phyloP scores from a whole-genome alignment of 1,140 invertebrate genomes.

The Drosophila kepulauana region DNA sequence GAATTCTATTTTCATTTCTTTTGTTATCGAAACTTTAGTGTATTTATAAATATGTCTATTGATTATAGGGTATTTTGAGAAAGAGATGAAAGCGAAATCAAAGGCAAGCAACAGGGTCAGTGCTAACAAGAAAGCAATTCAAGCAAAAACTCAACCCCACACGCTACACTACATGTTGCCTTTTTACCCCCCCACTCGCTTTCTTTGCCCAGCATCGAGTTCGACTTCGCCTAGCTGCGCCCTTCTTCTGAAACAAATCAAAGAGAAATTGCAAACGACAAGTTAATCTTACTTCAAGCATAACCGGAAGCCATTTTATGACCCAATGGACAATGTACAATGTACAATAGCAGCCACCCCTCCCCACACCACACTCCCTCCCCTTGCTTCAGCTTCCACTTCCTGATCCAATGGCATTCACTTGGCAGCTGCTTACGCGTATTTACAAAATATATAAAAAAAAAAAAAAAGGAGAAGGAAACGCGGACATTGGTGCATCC shows the following conservation, averaged over 20 bases:
- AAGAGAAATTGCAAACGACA: constrained; percentile 85
- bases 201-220: background rate
- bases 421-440: constrained; percentile 48
- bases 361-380: no score
- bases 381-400: background rate
- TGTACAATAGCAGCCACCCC: constrained; percentile 22
- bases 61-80: constrained; percentile 22
- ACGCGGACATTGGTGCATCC: constrained; percentile 57
- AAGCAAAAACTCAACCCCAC: constrained; percentile 21
- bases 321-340: constrained; percentile 74
- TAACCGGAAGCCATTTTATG: constrained; percentile 84
- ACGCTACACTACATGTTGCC: constrained; percentile 1
- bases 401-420: constrained; percentile 15
- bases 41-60: background rate
- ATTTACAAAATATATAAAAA: constrained; percentile 39
- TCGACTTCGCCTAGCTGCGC: background rate
- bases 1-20: background rate
- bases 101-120: constrained; percentile 40
- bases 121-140: constrained; percentile 30
- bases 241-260: constrained; percentile 76
- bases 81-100: constrained; percentile 71
- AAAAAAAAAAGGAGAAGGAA: constrained; percentile 4
- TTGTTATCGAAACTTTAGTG: background rate
- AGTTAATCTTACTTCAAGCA: constrained; percentile 84
- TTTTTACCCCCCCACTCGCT: background rate